These are phyloP conservation scores for Regulus satrapa DNA, from an alignment of 2,113 vertebrate genomes.

Conservation along the genomic window DNA sequence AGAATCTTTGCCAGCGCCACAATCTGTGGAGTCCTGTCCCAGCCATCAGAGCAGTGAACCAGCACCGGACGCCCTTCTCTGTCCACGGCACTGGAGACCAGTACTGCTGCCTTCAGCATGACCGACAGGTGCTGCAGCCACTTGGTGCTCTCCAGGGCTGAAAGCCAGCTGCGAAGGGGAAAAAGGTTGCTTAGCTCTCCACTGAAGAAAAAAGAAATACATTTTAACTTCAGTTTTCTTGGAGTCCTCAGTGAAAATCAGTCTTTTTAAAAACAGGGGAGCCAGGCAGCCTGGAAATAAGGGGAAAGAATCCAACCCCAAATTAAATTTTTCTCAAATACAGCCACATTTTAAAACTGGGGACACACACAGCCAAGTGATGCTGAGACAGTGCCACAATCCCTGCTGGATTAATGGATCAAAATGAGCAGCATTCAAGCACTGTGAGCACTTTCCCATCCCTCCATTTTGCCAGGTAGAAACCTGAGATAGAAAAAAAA, in stretches of 20 bases:
- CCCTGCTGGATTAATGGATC: background rate
- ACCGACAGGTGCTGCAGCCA: conserved; percentile 97
- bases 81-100: conserved; percentile 90
- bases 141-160: conserved; percentile 93
- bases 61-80: conserved; percentile 92
- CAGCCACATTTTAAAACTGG: background rate
- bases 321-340: background rate
- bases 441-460: background rate
- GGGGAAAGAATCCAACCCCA: background rate
- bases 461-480: background rate
- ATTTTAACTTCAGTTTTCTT: background rate
- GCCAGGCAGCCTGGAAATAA: background rate
- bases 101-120: conserved; percentile 94
- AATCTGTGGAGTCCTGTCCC: conserved; percentile 97
- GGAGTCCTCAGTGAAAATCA: background rate
- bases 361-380: background rate
- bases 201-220: too few relatives aligned
- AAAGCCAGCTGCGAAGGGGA: conserved; percentile 85
- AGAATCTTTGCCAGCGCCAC: conserved; percentile 92
- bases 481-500: background rate
- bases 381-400: background rate
- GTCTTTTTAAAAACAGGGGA: background rate
- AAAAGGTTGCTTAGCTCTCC: background rate
- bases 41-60: conserved; percentile 96
- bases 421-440: background rate